A percentile compares a stretch with the other conserved stretches of the same genome.
These are phyloP conservation scores for Apis dorsata DNA, from an alignment of 1,140 invertebrate genomes.

Conservation along the genomic window DNA sequence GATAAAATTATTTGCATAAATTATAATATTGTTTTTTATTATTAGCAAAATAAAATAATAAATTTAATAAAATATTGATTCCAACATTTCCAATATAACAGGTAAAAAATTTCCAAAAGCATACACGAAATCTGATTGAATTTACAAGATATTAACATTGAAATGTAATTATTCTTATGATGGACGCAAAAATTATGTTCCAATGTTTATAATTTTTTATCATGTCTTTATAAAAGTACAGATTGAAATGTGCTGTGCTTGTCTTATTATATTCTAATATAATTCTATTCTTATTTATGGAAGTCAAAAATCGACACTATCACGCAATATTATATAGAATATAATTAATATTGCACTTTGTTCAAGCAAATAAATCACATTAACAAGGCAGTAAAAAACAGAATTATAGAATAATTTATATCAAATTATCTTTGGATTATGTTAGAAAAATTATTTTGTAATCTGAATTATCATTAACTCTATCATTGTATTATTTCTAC, in stretches of 20 bases:
- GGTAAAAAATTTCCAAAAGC: constrained; percentile 53
- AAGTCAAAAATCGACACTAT: constrained; percentile 69
- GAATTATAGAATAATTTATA: constrained; percentile 3
- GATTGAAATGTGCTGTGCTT: constrained; percentile 75
- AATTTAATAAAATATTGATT: constrained; percentile 34
- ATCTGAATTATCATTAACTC: constrained; percentile 1
- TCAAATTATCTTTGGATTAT: constrained; percentile 29
- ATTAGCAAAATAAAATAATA: constrained; percentile 21
- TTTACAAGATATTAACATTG: constrained; percentile 53
- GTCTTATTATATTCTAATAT: constrained; percentile 70
- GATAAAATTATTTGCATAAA: background rate
- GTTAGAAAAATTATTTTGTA: constrained; percentile 10
- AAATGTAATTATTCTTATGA: constrained; percentile 59
- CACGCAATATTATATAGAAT: constrained; percentile 66
- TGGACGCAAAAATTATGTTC: constrained; percentile 62
- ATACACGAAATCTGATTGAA: constrained; percentile 69
- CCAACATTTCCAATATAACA: constrained; percentile 24
- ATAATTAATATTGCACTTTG: constrained; percentile 37
- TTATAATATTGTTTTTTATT: constrained; percentile 2
- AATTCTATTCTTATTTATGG: constrained; percentile 73
- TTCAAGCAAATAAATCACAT: constrained; percentile 29
- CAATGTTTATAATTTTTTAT: constrained; percentile 58
- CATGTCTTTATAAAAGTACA: constrained; percentile 73
- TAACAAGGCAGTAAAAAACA: background rate
- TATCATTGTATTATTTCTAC: constrained; percentile 29